phyloP scores from a whole-genome alignment of 2,113 vertebrate species.

The Stercorarius parasiticus region DNA sequence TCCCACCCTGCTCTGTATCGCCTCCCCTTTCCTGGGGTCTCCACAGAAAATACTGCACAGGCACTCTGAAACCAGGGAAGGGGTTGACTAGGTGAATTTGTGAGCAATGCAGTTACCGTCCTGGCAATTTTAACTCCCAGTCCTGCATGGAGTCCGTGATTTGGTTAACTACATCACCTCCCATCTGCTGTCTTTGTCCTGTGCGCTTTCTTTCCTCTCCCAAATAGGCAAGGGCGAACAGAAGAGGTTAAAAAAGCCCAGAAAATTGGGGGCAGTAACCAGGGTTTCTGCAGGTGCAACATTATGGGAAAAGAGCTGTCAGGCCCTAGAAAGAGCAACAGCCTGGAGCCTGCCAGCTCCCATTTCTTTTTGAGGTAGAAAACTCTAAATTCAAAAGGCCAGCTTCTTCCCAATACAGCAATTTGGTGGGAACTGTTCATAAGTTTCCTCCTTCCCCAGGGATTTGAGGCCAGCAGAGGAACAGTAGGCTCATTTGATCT shows the following conservation, averaged over 20 bases:
- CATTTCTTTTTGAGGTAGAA: neutral
- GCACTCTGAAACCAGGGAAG: neutral
- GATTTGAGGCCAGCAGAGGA: neutral
- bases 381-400: neutral
- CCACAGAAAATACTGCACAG: neutral
- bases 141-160: neutral
- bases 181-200: neutral
- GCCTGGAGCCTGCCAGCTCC: neutral
- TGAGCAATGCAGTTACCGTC: neutral
- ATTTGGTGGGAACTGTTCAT: neutral
- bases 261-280: neutral
- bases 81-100: neutral
- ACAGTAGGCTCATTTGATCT: neutral
- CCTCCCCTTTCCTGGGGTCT: neutral
- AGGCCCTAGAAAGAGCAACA: neutral
- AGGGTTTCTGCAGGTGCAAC: neutral
- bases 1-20: neutral
- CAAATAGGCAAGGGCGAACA: neutral
- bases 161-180: neutral
- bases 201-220: neutral
- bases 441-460: neutral
- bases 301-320: neutral
- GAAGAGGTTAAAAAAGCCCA: neutral
- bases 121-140: neutral
- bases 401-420: neutral